Evolutionary conservation across 2,888 invertebrate genomes (phyloP), one percentile per base, ranked within the genome.

Genomic region (Pterostichus niger): DNA sequence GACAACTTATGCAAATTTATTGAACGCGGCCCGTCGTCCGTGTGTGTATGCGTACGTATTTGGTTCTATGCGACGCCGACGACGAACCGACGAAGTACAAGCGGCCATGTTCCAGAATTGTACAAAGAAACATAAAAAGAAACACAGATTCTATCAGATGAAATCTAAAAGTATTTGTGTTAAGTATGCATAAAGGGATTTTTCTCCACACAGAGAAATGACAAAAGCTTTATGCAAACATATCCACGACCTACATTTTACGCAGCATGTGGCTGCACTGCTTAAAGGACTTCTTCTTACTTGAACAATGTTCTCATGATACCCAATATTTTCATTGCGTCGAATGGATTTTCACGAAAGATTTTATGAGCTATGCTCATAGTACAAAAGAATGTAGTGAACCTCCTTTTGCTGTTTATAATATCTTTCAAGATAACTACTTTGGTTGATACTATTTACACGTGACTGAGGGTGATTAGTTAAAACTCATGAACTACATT

Each of bases 1-100:
- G 75, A 75, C 82, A 82, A 82, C 82, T 82, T 82, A 82, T 82
- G 82, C 82, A 82, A 82, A 82, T 82, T 82, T 82, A 82, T 82
- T 61, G 82, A 82, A 82, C 82, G 82, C 54, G 11, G 15, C 40
- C 24, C 52, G 17, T 52, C 46, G 68, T 56, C 44, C 52, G 61
- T 44, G 61, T 64, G 64, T 64, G 33, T 68, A 33, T 77, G 61
- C 17, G 46, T 52, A n/a, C 15, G 52, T 54, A 35, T 56, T 52
- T 56, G 49, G 54, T 35, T 33, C 40, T 54, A 5, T 52, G 76
- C 17, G 68, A 61, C 33, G 64, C 33, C 68, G 68, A 44, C 35
- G 61, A 31, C 13, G 15, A 17, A n/a, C 35, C 33, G 9, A 24
- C 44, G 52, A 40, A 15, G 7, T 24, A 17, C 52, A 44, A 17